Base-by-base conservation (phyloP, 1,140 invertebrate species). In the Aphaenogaster rudis region DNA sequence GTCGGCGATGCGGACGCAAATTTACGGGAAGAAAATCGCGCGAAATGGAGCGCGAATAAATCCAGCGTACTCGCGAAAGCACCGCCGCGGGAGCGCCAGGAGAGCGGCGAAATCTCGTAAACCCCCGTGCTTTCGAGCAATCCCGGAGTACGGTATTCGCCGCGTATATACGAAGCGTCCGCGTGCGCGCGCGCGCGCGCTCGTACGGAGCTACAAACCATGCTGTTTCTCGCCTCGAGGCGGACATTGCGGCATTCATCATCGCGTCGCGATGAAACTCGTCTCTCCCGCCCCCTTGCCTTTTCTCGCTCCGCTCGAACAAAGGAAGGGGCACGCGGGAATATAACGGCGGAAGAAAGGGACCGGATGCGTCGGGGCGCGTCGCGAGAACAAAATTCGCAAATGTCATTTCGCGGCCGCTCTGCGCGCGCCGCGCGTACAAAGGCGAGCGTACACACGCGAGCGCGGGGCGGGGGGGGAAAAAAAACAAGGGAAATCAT, bases 31-130 rank as follows among this genome's bases (percentile, higher is more conserved):
- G 80, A 84, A 84, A 84, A 84, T 84, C 80, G 69, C 54, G 33
- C 80, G 80, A 84, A 84, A 84, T 84, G 69, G 80, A 84, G 69
- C 80, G 42, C 80, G 69, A 84, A 84, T 84, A 84, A 84, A 84
- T 84, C 54, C 80, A 39, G 42, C 69, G 42, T 61, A 61, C 54
- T 48, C 52, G 80, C 80, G 52, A 64, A n/a, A 54, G 69, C n/a
- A 48, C 17, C 45, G 28, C 59, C 45, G 11, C 15, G 61, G 42
- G 15, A 72, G 67, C 36, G 17, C 17, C 11, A 21, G 8, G 77
- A 67, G 61, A 59, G 48, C 28, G 50, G 21, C 54, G 69, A 84
- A 84, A 84, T 84, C 80, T 84, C 80, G 80, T 84, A 84, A 84
- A 61, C 54, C 54, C 66, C 45, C 77, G 42, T 74, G 80, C 69